Conservation (phyloP, 2,113 vertebrate genomes). For the Saccopteryx leptura region DNA sequence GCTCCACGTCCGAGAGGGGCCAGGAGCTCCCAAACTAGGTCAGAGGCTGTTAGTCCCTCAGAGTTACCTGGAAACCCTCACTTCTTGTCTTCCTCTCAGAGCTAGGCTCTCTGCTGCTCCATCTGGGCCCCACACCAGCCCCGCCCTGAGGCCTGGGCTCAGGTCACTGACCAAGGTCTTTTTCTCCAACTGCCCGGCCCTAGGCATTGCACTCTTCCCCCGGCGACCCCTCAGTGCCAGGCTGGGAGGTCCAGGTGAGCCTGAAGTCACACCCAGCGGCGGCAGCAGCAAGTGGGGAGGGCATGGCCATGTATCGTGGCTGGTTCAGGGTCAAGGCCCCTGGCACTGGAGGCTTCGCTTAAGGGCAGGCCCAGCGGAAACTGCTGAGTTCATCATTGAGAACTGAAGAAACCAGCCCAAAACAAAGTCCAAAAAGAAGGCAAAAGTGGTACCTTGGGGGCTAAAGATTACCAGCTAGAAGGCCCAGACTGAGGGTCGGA, state of each 20-base stretch:
- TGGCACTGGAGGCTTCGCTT: neutral
- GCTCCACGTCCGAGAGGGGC: conserved; percentile 63
- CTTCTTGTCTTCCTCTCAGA: neutral
- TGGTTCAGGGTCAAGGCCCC: neutral
- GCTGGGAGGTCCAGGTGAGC: neutral
- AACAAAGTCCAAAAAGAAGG: neutral
- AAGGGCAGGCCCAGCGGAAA: neutral
- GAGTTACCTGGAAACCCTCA: neutral
- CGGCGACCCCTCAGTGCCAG: too few species aligned
- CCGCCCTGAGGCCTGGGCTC: neutral
- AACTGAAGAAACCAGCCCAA: neutral
- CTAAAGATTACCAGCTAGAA: neutral
- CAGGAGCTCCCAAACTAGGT: conserved; percentile 80
- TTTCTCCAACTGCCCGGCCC: neutral
- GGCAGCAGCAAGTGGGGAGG: neutral
- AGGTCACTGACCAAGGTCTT: neutral
- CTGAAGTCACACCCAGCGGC: too few species aligned
- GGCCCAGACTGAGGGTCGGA: neutral
- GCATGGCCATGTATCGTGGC: neutral
- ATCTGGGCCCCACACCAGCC: too few species aligned
- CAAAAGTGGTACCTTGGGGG: neutral
- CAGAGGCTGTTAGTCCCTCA: conserved; percentile 50
- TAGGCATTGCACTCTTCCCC: neutral
- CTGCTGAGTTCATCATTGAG: neutral
- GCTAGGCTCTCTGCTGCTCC: neutral